These are phyloP conservation scores for Phyllostomus discolor DNA, from an alignment of 2,113 vertebrate species.

Conservation along the genomic window DNA sequence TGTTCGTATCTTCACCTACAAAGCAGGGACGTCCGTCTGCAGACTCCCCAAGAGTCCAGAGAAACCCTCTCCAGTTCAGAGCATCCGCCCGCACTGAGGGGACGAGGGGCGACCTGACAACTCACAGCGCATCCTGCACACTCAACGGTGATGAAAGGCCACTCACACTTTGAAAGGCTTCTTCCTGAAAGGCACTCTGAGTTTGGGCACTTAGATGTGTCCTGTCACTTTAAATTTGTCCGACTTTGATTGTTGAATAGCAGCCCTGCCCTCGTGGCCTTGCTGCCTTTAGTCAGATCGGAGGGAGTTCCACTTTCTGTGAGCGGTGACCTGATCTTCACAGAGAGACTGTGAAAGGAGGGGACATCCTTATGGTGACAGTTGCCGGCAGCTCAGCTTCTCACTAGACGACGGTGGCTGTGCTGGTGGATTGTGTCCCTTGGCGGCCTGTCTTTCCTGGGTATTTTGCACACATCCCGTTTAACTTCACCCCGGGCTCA, in stretches of 20 bases:
- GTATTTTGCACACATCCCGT: background rate
- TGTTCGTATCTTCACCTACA: background rate
- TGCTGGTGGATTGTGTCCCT: background rate
- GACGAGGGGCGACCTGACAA: background rate
- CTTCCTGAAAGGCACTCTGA: background rate
- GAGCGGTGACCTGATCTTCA: background rate
- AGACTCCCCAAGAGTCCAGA: background rate
- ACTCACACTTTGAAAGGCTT: constrained; percentile 18
- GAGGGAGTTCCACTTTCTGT: background rate
- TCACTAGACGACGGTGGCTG: accelerated
- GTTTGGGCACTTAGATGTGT: background rate
- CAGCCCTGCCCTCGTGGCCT: background rate
- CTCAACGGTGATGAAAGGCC: constrained; percentile 37
- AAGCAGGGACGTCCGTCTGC: background rate
- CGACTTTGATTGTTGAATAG: constrained; percentile 32
- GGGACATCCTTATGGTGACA: background rate
- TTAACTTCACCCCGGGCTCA: background rate
- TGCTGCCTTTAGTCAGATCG: background rate
- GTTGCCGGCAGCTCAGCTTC: background rate
- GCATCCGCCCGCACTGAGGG: background rate
- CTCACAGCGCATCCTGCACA: background rate
- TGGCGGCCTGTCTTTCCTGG: background rate
- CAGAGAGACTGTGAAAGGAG: background rate
- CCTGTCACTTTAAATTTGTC: background rate
- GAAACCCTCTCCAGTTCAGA: background rate